These are phyloP conservation scores for Spea multiplicata DNA, from an alignment of 2,113 vertebrate genomes.

Conservation along the genomic window DNA sequence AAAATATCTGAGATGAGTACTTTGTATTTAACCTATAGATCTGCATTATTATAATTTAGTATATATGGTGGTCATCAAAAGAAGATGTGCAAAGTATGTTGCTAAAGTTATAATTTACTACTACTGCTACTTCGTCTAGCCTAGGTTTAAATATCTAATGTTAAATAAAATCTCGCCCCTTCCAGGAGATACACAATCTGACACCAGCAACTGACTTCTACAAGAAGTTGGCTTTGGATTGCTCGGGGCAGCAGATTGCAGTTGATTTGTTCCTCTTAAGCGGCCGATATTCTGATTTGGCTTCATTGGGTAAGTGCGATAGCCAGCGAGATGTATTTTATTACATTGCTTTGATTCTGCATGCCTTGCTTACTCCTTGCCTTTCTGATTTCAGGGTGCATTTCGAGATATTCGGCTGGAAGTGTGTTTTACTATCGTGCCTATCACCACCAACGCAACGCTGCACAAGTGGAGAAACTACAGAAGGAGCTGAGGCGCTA, in stretches of 20 bases:
- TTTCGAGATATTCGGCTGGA: slow-evolving; percentile 93
- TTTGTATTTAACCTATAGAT: no score
- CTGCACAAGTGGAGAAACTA: slow-evolving; percentile 84
- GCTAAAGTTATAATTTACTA: no score
- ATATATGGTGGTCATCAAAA: no score
- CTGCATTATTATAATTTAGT: no score
- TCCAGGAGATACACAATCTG: slow-evolving; percentile 85
- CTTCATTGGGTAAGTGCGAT: slow-evolving; percentile 79
- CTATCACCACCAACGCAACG: slow-evolving; percentile 90
- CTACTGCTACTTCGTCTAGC: no score
- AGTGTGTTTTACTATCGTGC: slow-evolving; percentile 90
- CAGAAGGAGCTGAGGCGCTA: slow-evolving; percentile 92
- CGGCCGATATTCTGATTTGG: slow-evolving; percentile 89
- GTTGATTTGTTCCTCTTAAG: slow-evolving; percentile 95
- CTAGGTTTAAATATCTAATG: no score
- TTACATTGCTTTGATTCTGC: not conserved
- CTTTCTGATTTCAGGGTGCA: slow-evolving; percentile 75
- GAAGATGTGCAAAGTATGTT: no score
- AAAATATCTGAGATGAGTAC: no score
- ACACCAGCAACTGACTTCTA: slow-evolving; percentile 95
- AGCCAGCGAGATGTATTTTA: not conserved
- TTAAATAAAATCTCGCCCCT: no score
- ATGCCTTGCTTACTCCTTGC: no score
- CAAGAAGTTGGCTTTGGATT: slow-evolving; percentile 96
- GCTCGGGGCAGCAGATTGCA: slow-evolving; percentile 93